Evolutionary conservation across 2,113 vertebrate species (phyloP).

Genomic region (Dendropsophus ebraccatus): DNA sequence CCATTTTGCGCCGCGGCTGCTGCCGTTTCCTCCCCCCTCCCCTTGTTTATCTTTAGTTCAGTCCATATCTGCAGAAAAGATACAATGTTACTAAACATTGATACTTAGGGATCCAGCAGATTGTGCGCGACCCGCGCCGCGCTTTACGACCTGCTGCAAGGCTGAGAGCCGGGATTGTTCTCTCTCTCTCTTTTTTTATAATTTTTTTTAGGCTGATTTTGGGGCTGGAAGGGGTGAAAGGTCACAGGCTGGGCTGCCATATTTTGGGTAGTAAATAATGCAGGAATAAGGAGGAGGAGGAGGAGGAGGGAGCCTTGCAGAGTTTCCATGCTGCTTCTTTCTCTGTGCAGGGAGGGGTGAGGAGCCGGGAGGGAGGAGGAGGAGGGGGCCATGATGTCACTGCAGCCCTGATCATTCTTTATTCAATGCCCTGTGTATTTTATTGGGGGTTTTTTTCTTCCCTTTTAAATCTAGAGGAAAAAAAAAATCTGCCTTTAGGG

Average conservation of each 20-base stretch:
- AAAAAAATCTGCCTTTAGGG: conserved; percentile 13
- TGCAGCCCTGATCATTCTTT: conserved; percentile 35
- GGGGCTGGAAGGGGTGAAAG: neutral
- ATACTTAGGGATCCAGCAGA: neutral
- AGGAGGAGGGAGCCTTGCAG: neutral
- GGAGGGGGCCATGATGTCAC: neutral
- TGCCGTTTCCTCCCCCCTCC: neutral
- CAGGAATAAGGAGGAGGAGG: conserved; percentile 6
- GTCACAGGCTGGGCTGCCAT: conserved; percentile 36
- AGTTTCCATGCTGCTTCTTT: neutral
- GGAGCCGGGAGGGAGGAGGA: neutral
- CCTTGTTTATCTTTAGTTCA: conserved; percentile 32
- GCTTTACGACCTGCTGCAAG: neutral
- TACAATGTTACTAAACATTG: neutral
- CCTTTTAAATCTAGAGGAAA: neutral
- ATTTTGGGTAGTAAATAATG: conserved; percentile 31
- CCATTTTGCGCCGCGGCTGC: neutral
- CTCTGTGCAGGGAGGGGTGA: neutral
- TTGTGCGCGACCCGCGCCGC: neutral
- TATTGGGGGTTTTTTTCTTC: conserved; percentile 36
- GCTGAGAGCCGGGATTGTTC: neutral
- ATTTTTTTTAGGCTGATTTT: conserved; percentile 20
- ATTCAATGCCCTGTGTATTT: conserved; percentile 30
- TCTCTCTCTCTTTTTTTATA: neutral
- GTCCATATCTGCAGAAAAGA: conserved; percentile 31